A percentile compares a stretch with the other conserved stretches of the same genome.
Conservation (phyloP, 2,888 invertebrate species). For the Drosophila bunnanda region DNA sequence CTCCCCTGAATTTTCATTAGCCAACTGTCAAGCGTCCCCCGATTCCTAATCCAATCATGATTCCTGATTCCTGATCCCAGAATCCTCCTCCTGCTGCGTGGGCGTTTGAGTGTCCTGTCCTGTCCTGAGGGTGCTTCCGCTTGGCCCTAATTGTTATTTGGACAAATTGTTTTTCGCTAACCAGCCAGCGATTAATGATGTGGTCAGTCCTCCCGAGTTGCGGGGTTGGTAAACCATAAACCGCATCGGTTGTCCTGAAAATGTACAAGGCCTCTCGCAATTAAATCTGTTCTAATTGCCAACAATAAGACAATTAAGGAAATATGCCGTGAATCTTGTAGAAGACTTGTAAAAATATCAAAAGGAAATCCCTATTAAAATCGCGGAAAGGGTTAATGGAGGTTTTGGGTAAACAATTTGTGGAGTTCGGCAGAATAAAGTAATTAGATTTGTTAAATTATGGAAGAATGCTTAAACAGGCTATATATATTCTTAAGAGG, state of each 20-base stretch:
- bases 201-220: slow-evolving; percentile 54
- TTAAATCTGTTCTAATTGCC: slow-evolving; percentile 72
- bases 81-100: slow-evolving; percentile 25
- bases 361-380: slow-evolving; percentile 10
- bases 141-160: slow-evolving; percentile 71
- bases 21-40: slow-evolving; percentile 60
- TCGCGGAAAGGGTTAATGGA: slow-evolving; percentile 36
- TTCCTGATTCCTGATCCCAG: slow-evolving; percentile 1
- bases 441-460: slow-evolving; percentile 4
- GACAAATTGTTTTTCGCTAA: slow-evolving; percentile 77
- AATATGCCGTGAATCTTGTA: slow-evolving; percentile 57
- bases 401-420: slow-evolving; percentile 15
- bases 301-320: slow-evolving; percentile 74
- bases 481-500: neutral
- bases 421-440: slow-evolving; percentile 1
- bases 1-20: slow-evolving; percentile 66
- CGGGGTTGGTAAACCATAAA: slow-evolving; percentile 55
- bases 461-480: neutral
- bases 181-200: slow-evolving; percentile 74
- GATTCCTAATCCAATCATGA: slow-evolving; percentile 3
- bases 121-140: slow-evolving; percentile 59
- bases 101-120: slow-evolving; percentile 37
- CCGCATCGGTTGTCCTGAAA: slow-evolving; percentile 67
- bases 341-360: slow-evolving; percentile 16
- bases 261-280: slow-evolving; percentile 62